A percentile compares a stretch with the other conserved stretches of the same genome.
phyloP scores from a whole-genome alignment of 1,140 invertebrate genomes.

The Lineus longissimus region DNA sequence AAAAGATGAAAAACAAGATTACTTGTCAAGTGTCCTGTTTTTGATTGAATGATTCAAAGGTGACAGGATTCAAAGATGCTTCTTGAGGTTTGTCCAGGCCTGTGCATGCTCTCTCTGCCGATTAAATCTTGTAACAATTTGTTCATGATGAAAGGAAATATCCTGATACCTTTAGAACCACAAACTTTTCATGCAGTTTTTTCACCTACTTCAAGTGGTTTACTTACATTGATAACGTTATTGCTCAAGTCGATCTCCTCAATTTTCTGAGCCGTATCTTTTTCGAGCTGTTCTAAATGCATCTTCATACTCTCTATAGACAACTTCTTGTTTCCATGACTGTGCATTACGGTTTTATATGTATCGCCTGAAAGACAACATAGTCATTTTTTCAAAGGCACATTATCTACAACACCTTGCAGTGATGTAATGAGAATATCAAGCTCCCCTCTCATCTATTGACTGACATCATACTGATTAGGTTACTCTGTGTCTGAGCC shows the following conservation, averaged over 20 bases:
- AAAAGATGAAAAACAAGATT: slow-evolving; percentile 9
- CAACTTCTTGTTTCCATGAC: slow-evolving; percentile 71
- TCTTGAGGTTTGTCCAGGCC: too few relatives aligned
- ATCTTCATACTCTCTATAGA: slow-evolving; percentile 69
- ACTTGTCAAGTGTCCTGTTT: too few relatives aligned
- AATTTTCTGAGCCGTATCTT: slow-evolving; percentile 69
- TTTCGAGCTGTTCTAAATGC: slow-evolving; percentile 66
- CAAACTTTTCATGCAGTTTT: too few relatives aligned
- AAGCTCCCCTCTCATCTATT: too few relatives aligned
- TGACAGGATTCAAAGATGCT: too few relatives aligned
- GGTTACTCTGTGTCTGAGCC: too few relatives aligned
- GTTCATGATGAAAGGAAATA: too few relatives aligned
- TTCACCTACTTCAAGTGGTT: too few relatives aligned
- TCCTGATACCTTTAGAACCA: too few relatives aligned
- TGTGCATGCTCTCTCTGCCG: too few relatives aligned
- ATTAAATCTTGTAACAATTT: too few relatives aligned
- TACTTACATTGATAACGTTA: slow-evolving; percentile 59
- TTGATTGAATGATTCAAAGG: neutral
- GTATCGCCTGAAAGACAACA: slow-evolving; percentile 56
- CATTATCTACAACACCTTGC: neutral
- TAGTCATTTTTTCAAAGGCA: neutral
- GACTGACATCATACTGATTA: too few relatives aligned
- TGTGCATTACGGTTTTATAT: slow-evolving; percentile 67
- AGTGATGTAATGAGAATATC: neutral
- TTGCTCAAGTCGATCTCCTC: slow-evolving; percentile 81